Evolutionary conservation across 2,797 vertebrate genomes (phyloP), one percentile per base, ranked within the genome.

Genomic region (Megaceryle alcyon): DNA sequence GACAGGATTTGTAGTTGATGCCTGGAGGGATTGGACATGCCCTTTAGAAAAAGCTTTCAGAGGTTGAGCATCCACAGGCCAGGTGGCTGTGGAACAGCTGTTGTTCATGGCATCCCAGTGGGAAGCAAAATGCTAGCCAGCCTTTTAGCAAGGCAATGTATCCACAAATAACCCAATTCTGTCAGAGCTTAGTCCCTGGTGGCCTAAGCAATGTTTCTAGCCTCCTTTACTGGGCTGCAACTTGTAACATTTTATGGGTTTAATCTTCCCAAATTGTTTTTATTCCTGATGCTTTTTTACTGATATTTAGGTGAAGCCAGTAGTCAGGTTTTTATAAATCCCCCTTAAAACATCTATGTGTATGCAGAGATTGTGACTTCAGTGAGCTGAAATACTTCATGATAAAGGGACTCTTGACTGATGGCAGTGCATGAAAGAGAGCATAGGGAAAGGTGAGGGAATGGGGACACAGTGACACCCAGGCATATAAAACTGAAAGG

Each of bases 161-260:
- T 65, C 49, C 44, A 84, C 49, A 93, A 63, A 84, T 79, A 90
- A 86, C 46, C 57, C 46, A 14, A 43, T 82, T 86, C 49, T 86
- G 77, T 79, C 83, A 79, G 54, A 92, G 14, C 41, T 69, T 68
- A 57, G 22, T 72, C 88, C 46, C 73, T 41, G 23, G 6, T 39
- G 37, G n/a, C 46, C 49, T 53, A 64, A 53, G 22, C 35, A 93
- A 15, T 48, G 37, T 8, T 83, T n/a, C 43, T 3, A 1, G 21
- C 29, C 23, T 89, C 10, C 54, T 91, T 53, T 43, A 31, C 25
- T 69, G 28, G 25, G 33, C 14, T 82, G 26, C 22, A 89, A 6
- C 37, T 44, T 59, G 8, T 25, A 68, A 20, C 18, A 5, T 57
- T 79, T 71, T 39, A 33, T 41, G 64, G 10, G 7, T 37, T 91